Percentiles rank a stretch among this genome's conserved stretches.
These are phyloP conservation scores for Empis stercorea DNA, from an alignment of 2,888 invertebrate species.

Conservation along the genomic window DNA sequence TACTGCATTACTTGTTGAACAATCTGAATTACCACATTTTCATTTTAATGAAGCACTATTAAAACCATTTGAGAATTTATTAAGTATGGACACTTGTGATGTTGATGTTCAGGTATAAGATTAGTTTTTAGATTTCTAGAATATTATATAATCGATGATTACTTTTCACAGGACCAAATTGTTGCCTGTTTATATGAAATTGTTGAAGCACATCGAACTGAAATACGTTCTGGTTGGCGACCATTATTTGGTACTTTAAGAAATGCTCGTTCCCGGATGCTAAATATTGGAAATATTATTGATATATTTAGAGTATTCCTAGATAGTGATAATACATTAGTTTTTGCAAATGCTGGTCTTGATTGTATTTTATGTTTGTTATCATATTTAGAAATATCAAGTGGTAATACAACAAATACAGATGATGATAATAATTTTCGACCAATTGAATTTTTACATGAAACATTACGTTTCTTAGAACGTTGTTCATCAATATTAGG, in stretches of 20 bases:
- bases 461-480: conserved; percentile 73
- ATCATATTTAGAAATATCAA: conserved; percentile 42
- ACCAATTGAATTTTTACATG: conserved; percentile 39
- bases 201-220: conserved; percentile 84
- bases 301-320: conserved; percentile 93
- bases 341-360: conserved; percentile 86
- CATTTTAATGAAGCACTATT: conserved; percentile 91
- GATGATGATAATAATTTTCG: conserved; percentile 41
- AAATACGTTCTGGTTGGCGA: conserved; percentile 92
- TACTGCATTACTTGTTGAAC: conserved; percentile 72
- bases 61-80: conserved; percentile 88
- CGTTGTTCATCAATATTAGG: conserved; percentile 77
- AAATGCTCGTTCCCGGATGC: conserved; percentile 59
- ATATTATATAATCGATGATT: neutral
- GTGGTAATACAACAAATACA: conserved; percentile 53
- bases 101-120: conserved; percentile 68
- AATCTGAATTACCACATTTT: conserved; percentile 81
- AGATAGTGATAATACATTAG: conserved; percentile 81
- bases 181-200: conserved; percentile 92
- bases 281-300: conserved; percentile 51
- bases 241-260: conserved; percentile 88
- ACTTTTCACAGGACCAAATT: conserved; percentile 59
- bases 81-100: conserved; percentile 87
- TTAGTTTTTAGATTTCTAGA: too few species aligned
- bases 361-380: conserved; percentile 87